A percentile compares a stretch with the other conserved stretches of the same genome.
These are phyloP conservation scores for Cynopterus sphinx DNA, from an alignment of 2,797 vertebrate species.

Conservation along the genomic window DNA sequence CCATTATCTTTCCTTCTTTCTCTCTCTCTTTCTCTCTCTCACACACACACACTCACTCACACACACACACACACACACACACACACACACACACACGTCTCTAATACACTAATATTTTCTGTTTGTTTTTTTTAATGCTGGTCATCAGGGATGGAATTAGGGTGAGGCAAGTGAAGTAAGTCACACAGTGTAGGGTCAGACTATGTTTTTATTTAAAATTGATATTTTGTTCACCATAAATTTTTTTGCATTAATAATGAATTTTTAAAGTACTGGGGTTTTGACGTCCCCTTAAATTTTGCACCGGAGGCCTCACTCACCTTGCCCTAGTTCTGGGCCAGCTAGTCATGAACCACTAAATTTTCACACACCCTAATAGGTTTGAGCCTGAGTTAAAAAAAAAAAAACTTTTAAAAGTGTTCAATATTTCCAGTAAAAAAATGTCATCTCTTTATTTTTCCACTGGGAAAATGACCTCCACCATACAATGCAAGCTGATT, in stretches of 20 bases:
- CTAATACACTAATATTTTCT: not conserved
- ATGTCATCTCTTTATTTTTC: no score
- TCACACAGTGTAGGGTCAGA: not conserved
- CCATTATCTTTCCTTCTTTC: not conserved
- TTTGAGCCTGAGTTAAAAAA: not conserved
- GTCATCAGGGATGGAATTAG: not conserved
- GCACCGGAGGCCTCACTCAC: not conserved
- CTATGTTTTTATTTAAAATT: slow-evolving; percentile 8
- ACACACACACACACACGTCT: not conserved
- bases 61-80: not conserved
- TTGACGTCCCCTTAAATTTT: not conserved
- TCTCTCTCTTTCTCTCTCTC: no score
- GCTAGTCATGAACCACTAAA: not conserved
- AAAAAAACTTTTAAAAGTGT: no score
- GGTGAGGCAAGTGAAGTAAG: not conserved
- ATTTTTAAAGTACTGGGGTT: not conserved
- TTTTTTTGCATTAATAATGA: not conserved
- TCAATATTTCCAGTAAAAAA: no score
- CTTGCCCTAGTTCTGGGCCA: not conserved
- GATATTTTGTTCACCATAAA: not conserved
- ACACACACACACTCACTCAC: not conserved
- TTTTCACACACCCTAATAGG: not conserved
- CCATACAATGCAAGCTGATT: no score
- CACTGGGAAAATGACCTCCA: no score
- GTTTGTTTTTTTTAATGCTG: not conserved